Evolutionary conservation across 2,797 vertebrate genomes (phyloP).

Genomic region (Phataginus tricuspis): DNA sequence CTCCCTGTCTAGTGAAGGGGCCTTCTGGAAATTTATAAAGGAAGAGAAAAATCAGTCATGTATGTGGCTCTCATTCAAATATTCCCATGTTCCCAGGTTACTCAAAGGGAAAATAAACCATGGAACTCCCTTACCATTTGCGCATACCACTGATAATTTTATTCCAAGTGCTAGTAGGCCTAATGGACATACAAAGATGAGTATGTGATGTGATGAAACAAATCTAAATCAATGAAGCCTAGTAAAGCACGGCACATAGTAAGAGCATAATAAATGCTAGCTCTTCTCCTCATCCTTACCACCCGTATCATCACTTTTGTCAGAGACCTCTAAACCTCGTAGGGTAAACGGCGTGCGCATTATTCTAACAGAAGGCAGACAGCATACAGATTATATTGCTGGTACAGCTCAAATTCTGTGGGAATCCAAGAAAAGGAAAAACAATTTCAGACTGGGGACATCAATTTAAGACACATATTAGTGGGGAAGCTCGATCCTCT

Average conservation of each 20-base stretch:
- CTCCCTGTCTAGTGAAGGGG: background rate
- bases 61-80: background rate
- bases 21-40: conserved; percentile 35
- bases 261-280: background rate
- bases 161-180: background rate
- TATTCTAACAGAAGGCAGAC: background rate
- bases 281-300: background rate
- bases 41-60: background rate
- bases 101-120: background rate
- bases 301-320: background rate
- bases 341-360: background rate
- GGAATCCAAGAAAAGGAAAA: conserved; percentile 18
- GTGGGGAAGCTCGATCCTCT: background rate
- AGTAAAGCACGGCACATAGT: background rate
- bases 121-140: background rate
- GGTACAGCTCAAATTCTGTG: background rate
- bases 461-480: background rate
- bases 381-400: background rate
- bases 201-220: background rate
- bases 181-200: background rate
- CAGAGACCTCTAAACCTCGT: background rate
- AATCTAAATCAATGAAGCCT: background rate
- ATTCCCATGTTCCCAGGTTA: background rate
- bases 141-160: conserved; percentile 24
- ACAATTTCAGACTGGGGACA: background rate